phyloP scores from a whole-genome alignment of 2,888 invertebrate genomes.

The Drosophila prostipennis region DNA sequence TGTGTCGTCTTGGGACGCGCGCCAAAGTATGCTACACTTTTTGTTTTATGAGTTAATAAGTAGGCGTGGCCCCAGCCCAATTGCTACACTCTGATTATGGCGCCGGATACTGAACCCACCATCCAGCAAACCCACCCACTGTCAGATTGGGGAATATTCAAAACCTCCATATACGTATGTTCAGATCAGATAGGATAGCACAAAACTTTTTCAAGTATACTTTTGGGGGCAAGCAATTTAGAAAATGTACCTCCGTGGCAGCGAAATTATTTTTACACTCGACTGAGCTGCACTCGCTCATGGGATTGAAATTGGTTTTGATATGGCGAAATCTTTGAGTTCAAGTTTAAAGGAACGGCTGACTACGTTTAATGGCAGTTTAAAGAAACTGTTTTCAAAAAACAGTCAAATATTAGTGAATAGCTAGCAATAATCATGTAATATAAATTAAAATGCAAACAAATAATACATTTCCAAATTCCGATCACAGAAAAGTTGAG shows the following conservation, averaged over 20 bases:
- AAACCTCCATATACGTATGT: conserved; percentile 12
- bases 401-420: too few relatives aligned
- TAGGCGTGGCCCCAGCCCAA: conserved; percentile 33
- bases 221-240: conserved; percentile 41
- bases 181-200: conserved; percentile 38
- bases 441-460: too few relatives aligned
- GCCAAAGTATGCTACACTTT: conserved; percentile 65
- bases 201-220: conserved; percentile 37
- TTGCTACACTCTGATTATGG: conserved; percentile 36
- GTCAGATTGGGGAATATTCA: conserved; percentile 2
- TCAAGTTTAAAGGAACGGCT: conserved; percentile 29
- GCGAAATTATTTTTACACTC: conserved; percentile 28
- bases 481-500: too few relatives aligned
- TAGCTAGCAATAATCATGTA: too few relatives aligned
- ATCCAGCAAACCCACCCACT: background rate
- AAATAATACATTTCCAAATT: too few relatives aligned
- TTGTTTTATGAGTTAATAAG: conserved; percentile 64
- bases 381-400: too few relatives aligned
- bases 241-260: conserved; percentile 33
- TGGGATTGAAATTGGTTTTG: conserved; percentile 8
- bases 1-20: conserved; percentile 50
- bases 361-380: background rate
- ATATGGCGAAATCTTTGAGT: conserved; percentile 7
- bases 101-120: background rate
- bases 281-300: conserved; percentile 23